phyloP scores from a whole-genome alignment of 2,113 vertebrate genomes.

The Hemiprocne comata region DNA sequence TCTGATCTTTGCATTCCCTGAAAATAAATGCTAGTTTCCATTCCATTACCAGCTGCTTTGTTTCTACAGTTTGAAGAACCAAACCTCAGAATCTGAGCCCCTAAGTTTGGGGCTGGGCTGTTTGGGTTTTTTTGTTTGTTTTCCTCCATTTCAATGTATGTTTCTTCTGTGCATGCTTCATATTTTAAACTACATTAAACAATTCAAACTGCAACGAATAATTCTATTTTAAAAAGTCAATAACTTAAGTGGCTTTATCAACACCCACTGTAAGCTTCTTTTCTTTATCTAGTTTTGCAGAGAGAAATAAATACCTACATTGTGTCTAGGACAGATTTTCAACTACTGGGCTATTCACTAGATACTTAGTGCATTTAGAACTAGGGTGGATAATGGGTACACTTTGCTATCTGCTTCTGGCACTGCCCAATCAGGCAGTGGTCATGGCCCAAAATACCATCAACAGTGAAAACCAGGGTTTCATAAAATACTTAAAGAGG shows the following conservation, averaged over 20 bases:
- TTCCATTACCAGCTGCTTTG: not conserved
- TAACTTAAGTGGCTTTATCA: slow-evolving; percentile 33
- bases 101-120: not conserved
- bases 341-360: not conserved
- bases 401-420: not conserved
- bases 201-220: not conserved
- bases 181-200: not conserved
- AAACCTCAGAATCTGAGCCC: not conserved
- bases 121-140: not conserved
- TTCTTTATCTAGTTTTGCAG: not conserved
- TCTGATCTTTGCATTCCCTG: not conserved
- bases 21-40: not conserved
- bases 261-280: not conserved
- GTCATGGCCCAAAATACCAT: not conserved
- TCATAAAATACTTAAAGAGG: not conserved
- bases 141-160: not conserved
- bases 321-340: slow-evolving; percentile 10
- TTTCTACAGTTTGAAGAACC: not conserved
- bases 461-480: not conserved
- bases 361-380: not conserved
- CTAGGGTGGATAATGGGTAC: not conserved
- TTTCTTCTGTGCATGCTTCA: not conserved
- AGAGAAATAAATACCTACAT: not conserved
- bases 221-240: not conserved
- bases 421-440: not conserved